Base-by-base conservation (phyloP, 2,113 vertebrate genomes). In the Odontesthes bonariensis region DNA sequence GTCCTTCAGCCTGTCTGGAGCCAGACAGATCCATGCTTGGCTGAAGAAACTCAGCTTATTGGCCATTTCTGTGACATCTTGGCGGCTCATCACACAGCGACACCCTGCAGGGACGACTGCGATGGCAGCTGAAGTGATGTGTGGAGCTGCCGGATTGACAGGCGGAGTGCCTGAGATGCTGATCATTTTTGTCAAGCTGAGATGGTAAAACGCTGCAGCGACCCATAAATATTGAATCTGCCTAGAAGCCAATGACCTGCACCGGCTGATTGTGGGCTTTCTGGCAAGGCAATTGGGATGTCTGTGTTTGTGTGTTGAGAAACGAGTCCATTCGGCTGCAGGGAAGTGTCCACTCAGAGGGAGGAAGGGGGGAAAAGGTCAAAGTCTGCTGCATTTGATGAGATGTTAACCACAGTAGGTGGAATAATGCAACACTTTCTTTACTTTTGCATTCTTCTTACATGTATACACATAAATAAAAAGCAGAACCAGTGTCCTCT, bases 171-270 rank as follows among this genome's bases (percentile, higher is more conserved):
- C 55, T 27, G 76, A 85, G 91, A 91, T 56, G 65, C 74, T 90
- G 86, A 89, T 87, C 53, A 49, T 67, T 82, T 84, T 73, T 89
- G 87, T 89, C 89, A 90, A 85, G 84, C 65, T n/a, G 77, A 88
- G 86, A 78, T 40, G 27, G 69, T 78, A 80, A 90, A 88, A 27
- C 35, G 74, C 77, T 68, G 65, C 73, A 69, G 59, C 63, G 57
- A 78, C 70, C 85, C 86, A 91, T 90, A 79, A 92, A 89, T 89
- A 90, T 82, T 87, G 74, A 91, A 86, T 73, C 81, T 86, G 88
- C 88, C 85, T 38, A 22, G 51, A 55, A 83, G 76, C 74, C 76
- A 58, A 9, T 86, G 86, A 90, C 85, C 79, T 70, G 72, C 73
- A 69, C 62, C 1, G 31, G 63, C 64, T 83, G 52, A 85, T 59